Percentiles rank a stretch among this genome's conserved stretches.
phyloP scores from a whole-genome alignment of 92 coral and sea anemone genomes.

The Scolanthus callimorphus region DNA sequence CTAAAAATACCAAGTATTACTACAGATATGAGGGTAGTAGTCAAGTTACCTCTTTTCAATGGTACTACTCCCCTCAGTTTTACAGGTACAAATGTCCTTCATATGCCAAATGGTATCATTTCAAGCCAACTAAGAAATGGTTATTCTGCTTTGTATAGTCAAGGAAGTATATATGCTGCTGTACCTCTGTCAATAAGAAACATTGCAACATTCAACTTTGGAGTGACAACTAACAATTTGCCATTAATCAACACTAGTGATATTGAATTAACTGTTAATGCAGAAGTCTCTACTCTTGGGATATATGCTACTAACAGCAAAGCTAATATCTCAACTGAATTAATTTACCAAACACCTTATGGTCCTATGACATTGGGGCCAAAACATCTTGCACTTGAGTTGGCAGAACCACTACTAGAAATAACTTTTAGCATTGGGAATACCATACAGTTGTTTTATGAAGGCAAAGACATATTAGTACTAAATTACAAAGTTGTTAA shows the following conservation, averaged over 20 bases:
- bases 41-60: conserved; percentile 50
- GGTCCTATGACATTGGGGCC: conserved; percentile 32
- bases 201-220: conserved; percentile 60
- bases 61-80: conserved; percentile 54
- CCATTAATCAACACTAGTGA: conserved; percentile 21
- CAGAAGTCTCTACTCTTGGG: conserved; percentile 26
- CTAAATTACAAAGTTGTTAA: conserved; percentile 43
- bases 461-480: conserved; percentile 43
- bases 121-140: conserved; percentile 38
- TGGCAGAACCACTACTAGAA: conserved; percentile 70
- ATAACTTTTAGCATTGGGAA: conserved; percentile 10
- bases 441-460: conserved; percentile 30
- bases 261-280: conserved; percentile 13
- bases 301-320: conserved; percentile 35
- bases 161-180: conserved; percentile 7
- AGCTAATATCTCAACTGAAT: conserved; percentile 50
- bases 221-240: conserved; percentile 28
- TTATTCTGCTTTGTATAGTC: conserved; percentile 13
- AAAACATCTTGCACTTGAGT: conserved; percentile 27
- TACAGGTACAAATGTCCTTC: no score
- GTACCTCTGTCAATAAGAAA: conserved; percentile 34
- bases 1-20: conserved; percentile 73
- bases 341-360: conserved; percentile 41
- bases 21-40: conserved; percentile 39
- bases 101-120: conserved; percentile 39